Evolutionary conservation across 2,113 vertebrate species (phyloP).

Genomic region (Urocolius indicus): DNA sequence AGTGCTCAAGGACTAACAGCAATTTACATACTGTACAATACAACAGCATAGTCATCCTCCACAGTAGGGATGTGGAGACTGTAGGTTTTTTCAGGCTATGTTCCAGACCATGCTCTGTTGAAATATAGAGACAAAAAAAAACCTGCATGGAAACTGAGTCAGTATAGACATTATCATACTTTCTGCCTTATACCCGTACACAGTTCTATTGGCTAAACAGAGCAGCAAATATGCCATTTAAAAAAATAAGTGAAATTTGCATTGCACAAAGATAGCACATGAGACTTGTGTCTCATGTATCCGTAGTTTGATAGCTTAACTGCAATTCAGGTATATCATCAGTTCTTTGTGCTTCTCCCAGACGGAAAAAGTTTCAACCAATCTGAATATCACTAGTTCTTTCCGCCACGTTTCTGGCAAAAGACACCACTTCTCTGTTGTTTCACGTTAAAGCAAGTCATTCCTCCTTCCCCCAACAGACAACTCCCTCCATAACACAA

Average conservation of each 20-base stretch:
- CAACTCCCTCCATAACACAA: neutral
- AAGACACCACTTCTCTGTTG: neutral
- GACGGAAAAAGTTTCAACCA: neutral
- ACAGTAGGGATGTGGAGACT: neutral
- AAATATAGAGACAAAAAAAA: neutral
- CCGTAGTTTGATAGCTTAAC: neutral
- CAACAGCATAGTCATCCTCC: neutral
- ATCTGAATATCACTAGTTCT: neutral
- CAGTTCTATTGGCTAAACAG: neutral
- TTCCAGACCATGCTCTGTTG: neutral
- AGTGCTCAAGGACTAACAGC: neutral
- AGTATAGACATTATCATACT: neutral
- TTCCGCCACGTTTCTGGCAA: neutral
- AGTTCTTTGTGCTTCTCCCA: neutral
- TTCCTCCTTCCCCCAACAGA: neutral
- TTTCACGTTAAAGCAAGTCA: neutral
- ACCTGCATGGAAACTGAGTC: neutral
- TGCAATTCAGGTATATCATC: neutral
- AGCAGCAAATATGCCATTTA: neutral
- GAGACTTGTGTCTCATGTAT: too few species aligned
- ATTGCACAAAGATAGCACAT: neutral
- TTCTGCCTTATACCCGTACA: neutral
- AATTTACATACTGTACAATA: neutral
- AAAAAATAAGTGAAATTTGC: neutral
- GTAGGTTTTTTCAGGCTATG: neutral